These are phyloP conservation scores for Gallinago jamesoni DNA, from an alignment of 2,113 vertebrate species.

Conservation along the genomic window DNA sequence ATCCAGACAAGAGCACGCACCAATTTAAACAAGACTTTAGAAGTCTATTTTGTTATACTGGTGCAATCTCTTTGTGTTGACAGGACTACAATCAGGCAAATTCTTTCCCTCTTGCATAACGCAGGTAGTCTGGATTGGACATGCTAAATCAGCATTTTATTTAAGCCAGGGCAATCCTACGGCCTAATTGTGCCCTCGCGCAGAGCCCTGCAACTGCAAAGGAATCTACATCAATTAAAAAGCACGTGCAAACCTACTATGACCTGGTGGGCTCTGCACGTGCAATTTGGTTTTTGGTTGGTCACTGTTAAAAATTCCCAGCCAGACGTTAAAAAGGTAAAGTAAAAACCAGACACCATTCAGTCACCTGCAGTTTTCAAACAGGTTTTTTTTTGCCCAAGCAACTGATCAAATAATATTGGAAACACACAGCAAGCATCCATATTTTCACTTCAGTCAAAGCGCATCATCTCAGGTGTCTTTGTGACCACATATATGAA, in stretches of 20 bases:
- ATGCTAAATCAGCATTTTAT: background rate
- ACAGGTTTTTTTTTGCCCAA: background rate
- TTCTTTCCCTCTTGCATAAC: constrained; percentile 30
- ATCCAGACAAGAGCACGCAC: constrained; percentile 9
- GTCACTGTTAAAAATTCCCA: background rate
- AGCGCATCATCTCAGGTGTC: background rate
- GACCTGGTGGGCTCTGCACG: background rate
- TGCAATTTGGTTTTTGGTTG: background rate
- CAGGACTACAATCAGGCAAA: constrained; percentile 4
- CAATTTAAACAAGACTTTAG: constrained; percentile 20
- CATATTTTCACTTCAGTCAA: background rate
- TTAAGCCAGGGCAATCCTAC: background rate
- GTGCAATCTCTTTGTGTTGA: constrained; percentile 48
- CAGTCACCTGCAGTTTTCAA: background rate
- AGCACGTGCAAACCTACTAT: fast-evolving
- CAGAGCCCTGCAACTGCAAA: background rate
- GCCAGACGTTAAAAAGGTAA: background rate
- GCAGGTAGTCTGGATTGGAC: constrained; percentile 16
- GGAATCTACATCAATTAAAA: background rate
- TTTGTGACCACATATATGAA: background rate
- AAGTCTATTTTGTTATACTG: background rate
- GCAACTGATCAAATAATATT: background rate
- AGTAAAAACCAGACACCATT: background rate
- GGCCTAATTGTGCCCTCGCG: background rate
- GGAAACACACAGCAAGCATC: background rate